Percentiles rank a stretch among this genome's conserved stretches.
phyloP scores from a whole-genome alignment of 2,888 invertebrate species.

The Halictus ligatus region DNA sequence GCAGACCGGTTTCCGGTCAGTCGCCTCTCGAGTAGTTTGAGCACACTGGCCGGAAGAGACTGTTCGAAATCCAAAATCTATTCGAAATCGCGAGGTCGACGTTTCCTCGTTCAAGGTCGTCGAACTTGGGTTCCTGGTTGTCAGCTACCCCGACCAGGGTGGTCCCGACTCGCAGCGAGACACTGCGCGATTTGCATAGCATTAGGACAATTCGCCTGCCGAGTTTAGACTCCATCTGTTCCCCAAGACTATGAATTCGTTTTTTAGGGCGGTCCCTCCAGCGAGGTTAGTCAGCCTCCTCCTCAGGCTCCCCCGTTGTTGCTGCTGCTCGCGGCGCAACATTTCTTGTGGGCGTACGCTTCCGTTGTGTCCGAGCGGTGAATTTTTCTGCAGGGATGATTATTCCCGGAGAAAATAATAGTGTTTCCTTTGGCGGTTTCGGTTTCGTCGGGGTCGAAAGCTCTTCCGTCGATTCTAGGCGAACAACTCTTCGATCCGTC shows the following conservation, averaged over 20 bases:
- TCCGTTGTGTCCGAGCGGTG: slow-evolving; percentile 46
- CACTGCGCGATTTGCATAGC: neutral
- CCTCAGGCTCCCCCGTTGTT: neutral
- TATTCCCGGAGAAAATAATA: slow-evolving; percentile 40
- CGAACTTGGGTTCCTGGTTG: neutral
- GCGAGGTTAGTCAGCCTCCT: neutral
- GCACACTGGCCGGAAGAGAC: neutral
- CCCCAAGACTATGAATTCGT: neutral
- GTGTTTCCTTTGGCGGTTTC: neutral
- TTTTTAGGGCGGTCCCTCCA: slow-evolving; percentile 19
- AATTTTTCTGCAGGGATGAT: slow-evolving; percentile 44
- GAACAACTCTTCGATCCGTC: neutral
- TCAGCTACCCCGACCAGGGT: neutral
- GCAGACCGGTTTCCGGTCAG: slow-evolving; percentile 18
- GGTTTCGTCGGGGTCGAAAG: neutral
- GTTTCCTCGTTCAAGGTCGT: neutral
- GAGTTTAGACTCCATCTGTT: slow-evolving; percentile 23
- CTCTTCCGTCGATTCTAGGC: neutral
- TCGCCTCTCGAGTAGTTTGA: neutral
- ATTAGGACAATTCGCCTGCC: neutral
- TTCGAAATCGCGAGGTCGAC: neutral
- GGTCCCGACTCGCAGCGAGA: neutral
- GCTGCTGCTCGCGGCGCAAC: slow-evolving; percentile 21
- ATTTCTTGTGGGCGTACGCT: slow-evolving; percentile 57
- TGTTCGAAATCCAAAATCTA: neutral